Evolutionary conservation across 2,888 invertebrate species (phyloP).

Genomic region (Drosophila algonquin): DNA sequence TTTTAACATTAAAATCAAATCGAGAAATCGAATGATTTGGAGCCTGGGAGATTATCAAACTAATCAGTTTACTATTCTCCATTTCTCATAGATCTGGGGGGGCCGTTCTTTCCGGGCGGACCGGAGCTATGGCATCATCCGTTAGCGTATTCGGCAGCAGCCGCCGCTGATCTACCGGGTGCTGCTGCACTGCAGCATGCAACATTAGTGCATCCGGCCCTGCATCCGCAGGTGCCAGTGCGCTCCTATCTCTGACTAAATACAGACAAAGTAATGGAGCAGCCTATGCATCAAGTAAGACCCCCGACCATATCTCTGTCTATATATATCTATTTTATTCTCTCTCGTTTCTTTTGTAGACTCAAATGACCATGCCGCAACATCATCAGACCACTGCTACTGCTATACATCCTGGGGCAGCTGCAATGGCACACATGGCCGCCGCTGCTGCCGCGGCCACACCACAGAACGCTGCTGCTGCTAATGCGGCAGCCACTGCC

Average conservation of each 20-base stretch:
- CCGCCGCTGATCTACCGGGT: slow-evolving; percentile 92
- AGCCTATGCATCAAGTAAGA: slow-evolving; percentile 84
- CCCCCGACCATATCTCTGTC: no score
- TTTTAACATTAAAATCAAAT: neutral
- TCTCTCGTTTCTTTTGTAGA: slow-evolving; percentile 74
- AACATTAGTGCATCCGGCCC: slow-evolving; percentile 97
- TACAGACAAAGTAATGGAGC: slow-evolving; percentile 86
- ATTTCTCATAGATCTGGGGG: slow-evolving; percentile 91
- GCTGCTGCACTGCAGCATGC: slow-evolving; percentile 92
- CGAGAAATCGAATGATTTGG: slow-evolving; percentile 4
- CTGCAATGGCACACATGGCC: slow-evolving; percentile 87
- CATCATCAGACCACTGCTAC: slow-evolving; percentile 84
- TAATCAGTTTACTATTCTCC: slow-evolving; percentile 35
- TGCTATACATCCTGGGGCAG: slow-evolving; percentile 85
- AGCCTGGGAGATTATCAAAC: slow-evolving; percentile 31
- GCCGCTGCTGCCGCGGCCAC: slow-evolving; percentile 76
- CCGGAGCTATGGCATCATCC: slow-evolving; percentile 98
- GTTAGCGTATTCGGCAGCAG: slow-evolving; percentile 90
- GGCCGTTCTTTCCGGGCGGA: slow-evolving; percentile 97
- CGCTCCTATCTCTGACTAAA: slow-evolving; percentile 99
- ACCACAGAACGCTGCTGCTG: slow-evolving; percentile 6
- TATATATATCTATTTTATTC: no score
- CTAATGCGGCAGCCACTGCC: slow-evolving; percentile 30
- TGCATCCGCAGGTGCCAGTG: slow-evolving; percentile 98
- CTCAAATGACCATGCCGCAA: slow-evolving; percentile 85